A percentile compares a stretch with the other conserved stretches of the same genome.
phyloP scores from a whole-genome alignment of 1,140 invertebrate genomes.

The Ectropis grisescens region DNA sequence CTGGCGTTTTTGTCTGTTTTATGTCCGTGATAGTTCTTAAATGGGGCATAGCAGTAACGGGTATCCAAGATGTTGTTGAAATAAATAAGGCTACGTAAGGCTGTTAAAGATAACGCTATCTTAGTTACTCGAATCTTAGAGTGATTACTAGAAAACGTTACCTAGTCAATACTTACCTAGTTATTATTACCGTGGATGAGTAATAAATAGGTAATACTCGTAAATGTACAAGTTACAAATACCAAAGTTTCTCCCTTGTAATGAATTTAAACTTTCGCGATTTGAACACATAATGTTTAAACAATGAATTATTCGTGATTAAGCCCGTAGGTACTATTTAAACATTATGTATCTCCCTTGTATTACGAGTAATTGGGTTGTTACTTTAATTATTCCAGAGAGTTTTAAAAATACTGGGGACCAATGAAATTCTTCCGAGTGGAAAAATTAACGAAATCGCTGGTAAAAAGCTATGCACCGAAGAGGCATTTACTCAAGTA shows the following conservation, averaged over 20 bases:
- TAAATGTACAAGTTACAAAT: not conserved
- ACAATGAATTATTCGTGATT: no score
- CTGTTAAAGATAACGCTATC: no score
- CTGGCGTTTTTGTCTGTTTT: no score
- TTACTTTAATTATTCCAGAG: constrained; percentile 36
- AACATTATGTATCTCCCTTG: not conserved
- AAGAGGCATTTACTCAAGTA: constrained; percentile 67
- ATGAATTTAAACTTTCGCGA: no score
- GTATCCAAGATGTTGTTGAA: no score
- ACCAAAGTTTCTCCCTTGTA: not conserved
- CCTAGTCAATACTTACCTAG: not conserved
- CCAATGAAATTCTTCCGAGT: constrained; percentile 77
- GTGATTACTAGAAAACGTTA: no score
- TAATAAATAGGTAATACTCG: not conserved
- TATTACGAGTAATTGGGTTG: not conserved
- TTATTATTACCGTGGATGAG: not conserved
- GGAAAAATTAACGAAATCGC: constrained; percentile 72
- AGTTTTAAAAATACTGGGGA: constrained; percentile 68
- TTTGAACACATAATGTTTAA: no score
- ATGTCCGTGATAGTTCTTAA: no score
- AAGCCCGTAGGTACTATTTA: no score
- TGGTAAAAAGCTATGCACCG: constrained; percentile 72
- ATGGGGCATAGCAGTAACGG: no score
- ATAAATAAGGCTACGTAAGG: no score
- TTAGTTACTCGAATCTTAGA: no score